These are phyloP conservation scores for Dexiosoma caninum DNA, from an alignment of 2,888 invertebrate species.

Conservation along the genomic window DNA sequence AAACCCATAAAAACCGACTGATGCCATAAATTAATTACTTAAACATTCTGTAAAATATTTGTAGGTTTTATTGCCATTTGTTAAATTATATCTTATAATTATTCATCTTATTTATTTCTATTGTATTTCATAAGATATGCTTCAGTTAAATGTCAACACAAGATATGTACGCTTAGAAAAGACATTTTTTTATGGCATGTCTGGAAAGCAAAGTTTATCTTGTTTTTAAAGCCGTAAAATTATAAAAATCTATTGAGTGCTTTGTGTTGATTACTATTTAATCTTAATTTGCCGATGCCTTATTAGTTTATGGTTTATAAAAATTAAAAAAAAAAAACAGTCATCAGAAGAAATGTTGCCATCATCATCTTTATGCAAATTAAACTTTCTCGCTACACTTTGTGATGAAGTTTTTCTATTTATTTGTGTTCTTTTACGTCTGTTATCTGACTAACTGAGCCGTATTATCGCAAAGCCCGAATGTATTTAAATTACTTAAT, in stretches of 20 bases:
- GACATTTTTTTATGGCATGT: slow-evolving; percentile 20
- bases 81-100: slow-evolving; percentile 27
- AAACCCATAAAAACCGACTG: slow-evolving; percentile 25
- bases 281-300: slow-evolving; percentile 46
- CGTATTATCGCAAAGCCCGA: slow-evolving; percentile 49
- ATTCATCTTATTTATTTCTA: background rate
- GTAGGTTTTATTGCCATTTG: slow-evolving; percentile 46
- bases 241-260: slow-evolving; percentile 29
- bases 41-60: slow-evolving; percentile 60
- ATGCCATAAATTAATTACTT: slow-evolving; percentile 60
- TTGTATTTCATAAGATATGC: background rate
- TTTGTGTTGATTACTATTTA: slow-evolving; percentile 14
- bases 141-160: slow-evolving; percentile 34
- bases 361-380: slow-evolving; percentile 48
- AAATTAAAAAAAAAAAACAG: slow-evolving; percentile 27
- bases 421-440: background rate
- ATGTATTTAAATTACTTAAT: slow-evolving; percentile 63
- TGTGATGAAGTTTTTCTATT: background rate
- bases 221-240: slow-evolving; percentile 47
- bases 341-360: background rate
- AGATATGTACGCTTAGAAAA: slow-evolving; percentile 14
- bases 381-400: slow-evolving; percentile 51
- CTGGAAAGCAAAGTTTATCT: slow-evolving; percentile 20
- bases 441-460: slow-evolving; percentile 10
- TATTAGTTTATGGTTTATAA: slow-evolving; percentile 43